These are phyloP conservation scores for Tiliqua scincoides DNA, from an alignment of 2,113 vertebrate species.

Conservation along the genomic window DNA sequence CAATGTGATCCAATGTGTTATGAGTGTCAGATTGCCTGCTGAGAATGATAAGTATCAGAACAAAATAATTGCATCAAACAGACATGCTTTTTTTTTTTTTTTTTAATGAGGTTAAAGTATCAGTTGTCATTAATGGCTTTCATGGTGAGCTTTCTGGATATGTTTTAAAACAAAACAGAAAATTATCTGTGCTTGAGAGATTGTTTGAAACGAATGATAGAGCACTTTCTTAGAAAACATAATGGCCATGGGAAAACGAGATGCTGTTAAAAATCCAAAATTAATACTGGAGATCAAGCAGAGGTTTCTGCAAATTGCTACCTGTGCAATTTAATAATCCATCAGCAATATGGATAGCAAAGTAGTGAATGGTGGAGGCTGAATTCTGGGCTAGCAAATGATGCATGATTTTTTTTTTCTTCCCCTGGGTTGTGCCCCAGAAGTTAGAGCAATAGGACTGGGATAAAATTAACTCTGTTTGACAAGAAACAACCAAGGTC, in stretches of 20 bases:
- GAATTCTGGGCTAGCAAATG: neutral
- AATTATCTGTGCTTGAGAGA: neutral
- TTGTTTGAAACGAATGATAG: neutral
- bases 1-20: slow-evolving; percentile 15
- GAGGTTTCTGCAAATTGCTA: neutral
- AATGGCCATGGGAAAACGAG: neutral
- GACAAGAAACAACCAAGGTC: neutral
- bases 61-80: slow-evolving; percentile 18
- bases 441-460: neutral
- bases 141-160: neutral
- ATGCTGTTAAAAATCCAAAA: slow-evolving; percentile 11
- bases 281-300: slow-evolving; percentile 1
- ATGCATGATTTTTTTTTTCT: neutral
- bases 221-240: neutral
- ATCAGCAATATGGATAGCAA: slow-evolving; percentile 5
- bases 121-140: slow-evolving; percentile 21
- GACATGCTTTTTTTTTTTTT: slow-evolving; percentile 10
- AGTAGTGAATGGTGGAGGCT: neutral
- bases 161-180: neutral
- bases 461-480: neutral
- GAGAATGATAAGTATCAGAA: slow-evolving; percentile 13
- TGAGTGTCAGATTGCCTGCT: slow-evolving; percentile 4
- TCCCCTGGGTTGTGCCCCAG: neutral
- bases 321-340: slow-evolving; percentile 5
- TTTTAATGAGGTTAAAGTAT: slow-evolving; percentile 39